A percentile compares a stretch with the other conserved stretches of the same genome.
phyloP scores from a whole-genome alignment of 23 tunicate genomes.

The Styela clava region DNA sequence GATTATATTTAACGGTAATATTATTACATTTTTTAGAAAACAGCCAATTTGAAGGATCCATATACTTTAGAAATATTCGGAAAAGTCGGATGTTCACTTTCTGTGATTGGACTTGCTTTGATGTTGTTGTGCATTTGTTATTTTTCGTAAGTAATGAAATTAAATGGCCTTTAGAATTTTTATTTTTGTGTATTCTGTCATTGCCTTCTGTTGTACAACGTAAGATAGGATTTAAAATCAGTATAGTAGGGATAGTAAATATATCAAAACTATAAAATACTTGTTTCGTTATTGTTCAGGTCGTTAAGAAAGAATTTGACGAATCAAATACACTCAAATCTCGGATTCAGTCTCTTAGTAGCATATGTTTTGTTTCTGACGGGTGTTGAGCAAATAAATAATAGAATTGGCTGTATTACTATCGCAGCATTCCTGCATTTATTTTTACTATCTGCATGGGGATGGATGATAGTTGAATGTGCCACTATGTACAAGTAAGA shows the following conservation, averaged over 20 bases:
- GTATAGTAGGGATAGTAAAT: too few relatives aligned
- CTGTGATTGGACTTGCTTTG: slow-evolving; percentile 28
- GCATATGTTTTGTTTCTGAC: slow-evolving; percentile 35
- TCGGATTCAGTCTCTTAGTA: slow-evolving; percentile 34
- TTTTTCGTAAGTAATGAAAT: neutral
- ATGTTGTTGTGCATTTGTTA: slow-evolving; percentile 8
- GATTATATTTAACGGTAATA: too few relatives aligned
- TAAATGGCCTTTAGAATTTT: too few relatives aligned
- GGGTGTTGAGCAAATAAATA: slow-evolving; percentile 35
- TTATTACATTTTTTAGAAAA: too few relatives aligned
- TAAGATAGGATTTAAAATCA: too few relatives aligned
- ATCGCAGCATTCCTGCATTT: slow-evolving; percentile 45
- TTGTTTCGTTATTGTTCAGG: too few relatives aligned
- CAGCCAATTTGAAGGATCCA: slow-evolving; percentile 1
- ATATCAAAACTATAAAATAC: too few relatives aligned
- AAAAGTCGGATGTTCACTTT: slow-evolving; percentile 37
- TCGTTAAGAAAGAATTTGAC: neutral
- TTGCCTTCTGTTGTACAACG: too few relatives aligned
- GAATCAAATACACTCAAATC: slow-evolving; percentile 28
- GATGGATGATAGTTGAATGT: slow-evolving; percentile 66
- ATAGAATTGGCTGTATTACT: slow-evolving; percentile 31
- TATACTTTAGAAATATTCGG: slow-evolving; percentile 33
- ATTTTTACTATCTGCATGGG: slow-evolving; percentile 54
- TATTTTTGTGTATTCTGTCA: too few relatives aligned
- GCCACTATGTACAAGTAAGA: slow-evolving; percentile 63